A percentile compares a stretch with the other conserved stretches of the same genome.
These are phyloP conservation scores for Saccopteryx leptura DNA, from an alignment of 2,113 vertebrate genomes.

Conservation along the genomic window DNA sequence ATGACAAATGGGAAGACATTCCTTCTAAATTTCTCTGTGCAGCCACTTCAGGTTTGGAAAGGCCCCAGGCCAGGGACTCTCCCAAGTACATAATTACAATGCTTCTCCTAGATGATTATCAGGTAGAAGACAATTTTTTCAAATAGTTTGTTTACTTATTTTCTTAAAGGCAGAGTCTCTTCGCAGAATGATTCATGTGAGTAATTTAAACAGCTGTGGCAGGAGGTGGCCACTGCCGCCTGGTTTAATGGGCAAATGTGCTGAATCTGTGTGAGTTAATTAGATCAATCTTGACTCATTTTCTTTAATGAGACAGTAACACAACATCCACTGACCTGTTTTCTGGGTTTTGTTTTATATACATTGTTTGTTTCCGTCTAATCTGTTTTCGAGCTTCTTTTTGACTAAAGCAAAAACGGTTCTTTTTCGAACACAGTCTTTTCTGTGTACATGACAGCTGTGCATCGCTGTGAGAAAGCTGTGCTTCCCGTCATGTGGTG, in stretches of 20 bases:
- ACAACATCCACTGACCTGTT: conserved; percentile 65
- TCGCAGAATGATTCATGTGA: conserved; percentile 69
- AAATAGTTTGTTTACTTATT: conserved; percentile 68
- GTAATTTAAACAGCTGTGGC: conserved; percentile 63
- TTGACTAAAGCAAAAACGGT: conserved; percentile 9
- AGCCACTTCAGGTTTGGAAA: conserved; percentile 69
- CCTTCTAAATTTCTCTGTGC: neutral
- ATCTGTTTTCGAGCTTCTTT: conserved; percentile 44
- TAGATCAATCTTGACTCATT: conserved; percentile 83
- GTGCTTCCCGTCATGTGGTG: accelerated
- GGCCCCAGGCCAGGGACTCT: conserved; percentile 70
- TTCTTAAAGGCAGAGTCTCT: conserved; percentile 61
- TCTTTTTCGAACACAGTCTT: neutral
- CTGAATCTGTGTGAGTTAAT: conserved; percentile 78
- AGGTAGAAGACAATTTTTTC: conserved; percentile 69
- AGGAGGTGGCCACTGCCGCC: conserved; percentile 35
- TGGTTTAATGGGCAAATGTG: conserved; percentile 35
- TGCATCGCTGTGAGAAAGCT: neutral
- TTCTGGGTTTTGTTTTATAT: conserved; percentile 44
- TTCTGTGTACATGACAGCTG: neutral
- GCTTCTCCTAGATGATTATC: conserved; percentile 76
- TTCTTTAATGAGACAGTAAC: conserved; percentile 79
- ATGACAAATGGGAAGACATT: conserved; percentile 62
- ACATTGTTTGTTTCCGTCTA: neutral
- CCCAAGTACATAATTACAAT: conserved; percentile 56